Evolutionary conservation across 2,888 invertebrate species (phyloP).

Genomic region (Ochropleura leucogaster): DNA sequence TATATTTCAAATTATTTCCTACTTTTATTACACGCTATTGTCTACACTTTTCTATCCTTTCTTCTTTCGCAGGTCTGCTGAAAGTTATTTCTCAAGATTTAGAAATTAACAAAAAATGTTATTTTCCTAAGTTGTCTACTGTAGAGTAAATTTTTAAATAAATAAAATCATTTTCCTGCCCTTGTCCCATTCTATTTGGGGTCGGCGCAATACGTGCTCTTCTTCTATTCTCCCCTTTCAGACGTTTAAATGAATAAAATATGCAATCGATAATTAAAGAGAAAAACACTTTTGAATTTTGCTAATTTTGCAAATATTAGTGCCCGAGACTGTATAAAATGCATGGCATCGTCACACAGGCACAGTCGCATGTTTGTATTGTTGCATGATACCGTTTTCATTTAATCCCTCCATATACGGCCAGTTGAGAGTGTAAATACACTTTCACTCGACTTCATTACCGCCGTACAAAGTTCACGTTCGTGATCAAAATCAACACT

Average conservation of each 20-base stretch:
- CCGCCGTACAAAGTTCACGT: constrained; percentile 54
- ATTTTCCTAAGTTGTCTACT: not conserved
- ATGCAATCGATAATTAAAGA: not conserved
- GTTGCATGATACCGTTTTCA: constrained; percentile 48
- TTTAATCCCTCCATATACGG: constrained; percentile 28
- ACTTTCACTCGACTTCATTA: constrained; percentile 60
- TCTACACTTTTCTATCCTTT: not conserved
- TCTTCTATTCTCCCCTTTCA: too few relatives aligned
- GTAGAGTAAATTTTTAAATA: not conserved
- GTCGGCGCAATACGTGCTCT: too few relatives aligned
- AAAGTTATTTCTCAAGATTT: not conserved
- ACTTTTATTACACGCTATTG: not conserved
- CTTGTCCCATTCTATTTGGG: too few relatives aligned
- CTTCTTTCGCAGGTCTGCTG: not conserved
- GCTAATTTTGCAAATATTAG: not conserved
- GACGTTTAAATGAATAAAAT: not conserved
- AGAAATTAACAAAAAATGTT: not conserved
- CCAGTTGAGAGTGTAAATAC: constrained; percentile 57
- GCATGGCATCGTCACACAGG: constrained; percentile 5
- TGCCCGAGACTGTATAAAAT: constrained; percentile 24
- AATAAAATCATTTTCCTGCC: not conserved
- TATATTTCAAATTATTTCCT: not conserved
- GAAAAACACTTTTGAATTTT: not conserved
- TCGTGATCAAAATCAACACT: constrained; percentile 58
- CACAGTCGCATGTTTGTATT: constrained; percentile 31